Percentiles rank a stretch among this genome's conserved stretches.
Conservation (phyloP, 2,113 vertebrate genomes). For the Peromyscus maniculatus region DNA sequence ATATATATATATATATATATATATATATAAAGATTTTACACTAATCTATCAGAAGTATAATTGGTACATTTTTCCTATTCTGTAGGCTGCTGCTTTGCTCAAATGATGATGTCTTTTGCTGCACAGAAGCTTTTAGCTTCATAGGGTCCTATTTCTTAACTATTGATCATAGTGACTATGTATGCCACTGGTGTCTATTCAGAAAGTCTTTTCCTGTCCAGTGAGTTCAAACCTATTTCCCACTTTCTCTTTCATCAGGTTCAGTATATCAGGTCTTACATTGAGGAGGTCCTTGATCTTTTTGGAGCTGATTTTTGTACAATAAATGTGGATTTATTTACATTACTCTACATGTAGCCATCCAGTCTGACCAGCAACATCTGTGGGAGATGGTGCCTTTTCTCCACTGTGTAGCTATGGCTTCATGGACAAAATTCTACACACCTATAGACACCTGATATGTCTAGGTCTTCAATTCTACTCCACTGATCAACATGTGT, state of each 20-base stretch:
- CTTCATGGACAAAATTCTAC: not conserved
- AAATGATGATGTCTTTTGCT: not conserved
- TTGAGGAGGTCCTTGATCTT: not conserved
- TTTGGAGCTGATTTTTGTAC: not conserved
- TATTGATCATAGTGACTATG: not conserved
- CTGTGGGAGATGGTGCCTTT: not conserved
- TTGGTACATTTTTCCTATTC: not conserved
- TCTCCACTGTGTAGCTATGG: not conserved
- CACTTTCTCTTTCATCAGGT: not conserved
- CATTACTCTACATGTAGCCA: not conserved
- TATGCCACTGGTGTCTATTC: not conserved
- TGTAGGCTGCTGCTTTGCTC: not conserved
- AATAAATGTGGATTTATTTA: not conserved
- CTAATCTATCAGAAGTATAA: not conserved
- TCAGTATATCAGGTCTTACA: not conserved
- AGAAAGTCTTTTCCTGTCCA: not conserved
- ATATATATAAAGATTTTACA: not conserved
- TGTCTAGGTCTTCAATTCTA: not conserved
- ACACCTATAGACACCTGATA: too few species aligned
- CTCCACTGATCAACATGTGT: not conserved
- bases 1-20: too few species aligned
- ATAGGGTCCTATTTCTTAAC: not conserved
- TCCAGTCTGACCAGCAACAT: not conserved
- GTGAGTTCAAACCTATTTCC: not conserved
- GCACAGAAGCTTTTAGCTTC: not conserved